Evolutionary conservation across 1,140 invertebrate species (phyloP).

Genomic region (Neelides sp.): DNA sequence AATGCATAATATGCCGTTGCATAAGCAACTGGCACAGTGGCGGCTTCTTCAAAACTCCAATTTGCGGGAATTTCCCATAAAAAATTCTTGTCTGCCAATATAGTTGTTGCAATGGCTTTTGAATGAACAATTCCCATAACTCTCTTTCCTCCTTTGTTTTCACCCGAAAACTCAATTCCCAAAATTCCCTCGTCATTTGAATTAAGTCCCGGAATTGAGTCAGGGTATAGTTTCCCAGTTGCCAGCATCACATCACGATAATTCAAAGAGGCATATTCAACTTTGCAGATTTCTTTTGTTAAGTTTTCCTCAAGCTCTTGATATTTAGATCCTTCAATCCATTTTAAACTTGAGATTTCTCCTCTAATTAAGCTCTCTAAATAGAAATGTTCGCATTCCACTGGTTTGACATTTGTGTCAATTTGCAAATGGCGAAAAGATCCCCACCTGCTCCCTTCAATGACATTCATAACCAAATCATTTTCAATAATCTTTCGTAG

Average conservation of each 20-base stretch:
- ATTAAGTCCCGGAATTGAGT: conserved; percentile 76
- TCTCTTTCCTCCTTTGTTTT: conserved; percentile 54
- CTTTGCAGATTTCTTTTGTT: conserved; percentile 52
- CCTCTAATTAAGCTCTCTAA: conserved; percentile 79
- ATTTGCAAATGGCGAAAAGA: conserved; percentile 19
- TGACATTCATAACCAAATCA: conserved; percentile 26
- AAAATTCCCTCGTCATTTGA: conserved; percentile 80
- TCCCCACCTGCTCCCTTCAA: conserved; percentile 6
- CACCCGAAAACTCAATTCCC: conserved; percentile 85
- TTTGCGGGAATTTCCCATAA: conserved; percentile 42
- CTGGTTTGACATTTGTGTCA: neutral
- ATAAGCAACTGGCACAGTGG: conserved; percentile 43
- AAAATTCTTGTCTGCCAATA: conserved; percentile 38
- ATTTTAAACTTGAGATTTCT: conserved; percentile 79
- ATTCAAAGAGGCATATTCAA: conserved; percentile 86
- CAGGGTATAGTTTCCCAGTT: conserved; percentile 84
- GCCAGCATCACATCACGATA: conserved; percentile 84
- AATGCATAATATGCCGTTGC: conserved; percentile 43
- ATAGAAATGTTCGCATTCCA: conserved; percentile 73
- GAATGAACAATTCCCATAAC: conserved; percentile 92
- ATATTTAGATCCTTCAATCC: conserved; percentile 73
- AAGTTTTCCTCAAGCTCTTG: conserved; percentile 37
- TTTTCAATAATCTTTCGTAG: conserved; percentile 30
- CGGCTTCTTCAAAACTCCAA: conserved; percentile 46
- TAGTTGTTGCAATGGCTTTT: conserved; percentile 44